Evolutionary conservation across 2,797 vertebrate genomes (phyloP).

Genomic region (Parambassis ranga): DNA sequence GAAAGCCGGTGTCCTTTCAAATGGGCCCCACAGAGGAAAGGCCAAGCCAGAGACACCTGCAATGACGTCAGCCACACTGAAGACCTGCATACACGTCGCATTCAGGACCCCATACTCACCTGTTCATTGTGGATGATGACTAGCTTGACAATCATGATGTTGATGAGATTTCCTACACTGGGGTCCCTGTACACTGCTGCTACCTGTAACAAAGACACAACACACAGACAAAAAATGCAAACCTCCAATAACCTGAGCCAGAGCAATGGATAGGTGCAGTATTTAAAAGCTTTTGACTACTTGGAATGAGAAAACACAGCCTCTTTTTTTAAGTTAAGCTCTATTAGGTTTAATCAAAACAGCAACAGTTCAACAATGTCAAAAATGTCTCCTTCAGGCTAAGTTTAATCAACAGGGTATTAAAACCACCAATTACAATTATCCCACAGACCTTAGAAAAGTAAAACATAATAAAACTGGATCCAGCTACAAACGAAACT

Average conservation of each 20-base stretch:
- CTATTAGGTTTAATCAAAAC: conserved; percentile 38
- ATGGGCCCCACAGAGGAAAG: conserved; percentile 35
- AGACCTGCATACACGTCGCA: conserved; percentile 20
- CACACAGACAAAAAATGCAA: conserved; percentile 72
- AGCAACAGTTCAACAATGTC: conserved; percentile 37
- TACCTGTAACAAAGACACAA: conserved; percentile 85
- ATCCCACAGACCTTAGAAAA: conserved; percentile 11
- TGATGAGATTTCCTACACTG: conserved; percentile 97
- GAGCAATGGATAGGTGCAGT: neutral
- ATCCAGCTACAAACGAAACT: conserved; percentile 39
- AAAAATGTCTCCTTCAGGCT: conserved; percentile 31
- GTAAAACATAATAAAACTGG: conserved; percentile 21
- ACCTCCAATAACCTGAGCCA: conserved; percentile 54
- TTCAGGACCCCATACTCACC: conserved; percentile 77
- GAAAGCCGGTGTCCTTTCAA: conserved; percentile 57
- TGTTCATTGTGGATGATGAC: conserved; percentile 92
- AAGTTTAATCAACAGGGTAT: conserved; percentile 61
- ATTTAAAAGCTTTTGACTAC: neutral
- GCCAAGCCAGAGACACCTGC: conserved; percentile 61
- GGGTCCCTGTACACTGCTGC: conserved; percentile 95
- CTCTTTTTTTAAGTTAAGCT: neutral
- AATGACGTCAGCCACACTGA: conserved; percentile 44
- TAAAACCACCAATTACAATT: conserved; percentile 47
- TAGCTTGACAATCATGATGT: conserved; percentile 94
- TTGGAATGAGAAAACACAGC: conserved; percentile 1